phyloP scores from a whole-genome alignment of 1,140 invertebrate species.

The Acromyrmex echinatior region DNA sequence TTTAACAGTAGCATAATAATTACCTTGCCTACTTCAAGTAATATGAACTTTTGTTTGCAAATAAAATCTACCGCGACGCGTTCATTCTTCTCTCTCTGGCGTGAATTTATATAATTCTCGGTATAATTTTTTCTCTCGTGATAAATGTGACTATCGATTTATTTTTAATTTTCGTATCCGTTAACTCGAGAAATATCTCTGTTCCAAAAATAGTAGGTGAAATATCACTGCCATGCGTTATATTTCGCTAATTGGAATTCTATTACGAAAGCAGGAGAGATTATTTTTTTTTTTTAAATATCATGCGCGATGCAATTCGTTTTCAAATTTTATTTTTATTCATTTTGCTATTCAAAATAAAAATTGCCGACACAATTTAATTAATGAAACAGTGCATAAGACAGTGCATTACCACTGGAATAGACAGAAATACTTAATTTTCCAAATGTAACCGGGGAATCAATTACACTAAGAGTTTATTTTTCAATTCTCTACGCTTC shows the following conservation, averaged over 20 bases:
- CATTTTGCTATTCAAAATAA: slow-evolving; percentile 16
- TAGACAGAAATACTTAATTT: background rate
- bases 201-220: background rate
- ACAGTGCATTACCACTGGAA: background rate
- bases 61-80: background rate
- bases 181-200: slow-evolving; percentile 17
- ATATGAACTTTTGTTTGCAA: slow-evolving; percentile 13
- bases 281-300: slow-evolving; percentile 10
- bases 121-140: background rate
- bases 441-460: slow-evolving; percentile 14
- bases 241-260: slow-evolving; percentile 30
- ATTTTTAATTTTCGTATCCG: background rate
- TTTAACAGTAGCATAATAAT: background rate
- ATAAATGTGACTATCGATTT: background rate
- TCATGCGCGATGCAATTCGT: slow-evolving; percentile 5
- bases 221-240: slow-evolving; percentile 4
- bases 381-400: slow-evolving; percentile 14
- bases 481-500: background rate
- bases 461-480: slow-evolving; percentile 14
- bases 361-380: slow-evolving; percentile 16
- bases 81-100: background rate
- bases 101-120: slow-evolving; percentile 19
- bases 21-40: background rate
- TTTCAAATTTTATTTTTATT: slow-evolving; percentile 6
- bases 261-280: background rate